Evolutionary conservation across 2,113 vertebrate genomes (phyloP).

Genomic region (Cephalophus harveyi): DNA sequence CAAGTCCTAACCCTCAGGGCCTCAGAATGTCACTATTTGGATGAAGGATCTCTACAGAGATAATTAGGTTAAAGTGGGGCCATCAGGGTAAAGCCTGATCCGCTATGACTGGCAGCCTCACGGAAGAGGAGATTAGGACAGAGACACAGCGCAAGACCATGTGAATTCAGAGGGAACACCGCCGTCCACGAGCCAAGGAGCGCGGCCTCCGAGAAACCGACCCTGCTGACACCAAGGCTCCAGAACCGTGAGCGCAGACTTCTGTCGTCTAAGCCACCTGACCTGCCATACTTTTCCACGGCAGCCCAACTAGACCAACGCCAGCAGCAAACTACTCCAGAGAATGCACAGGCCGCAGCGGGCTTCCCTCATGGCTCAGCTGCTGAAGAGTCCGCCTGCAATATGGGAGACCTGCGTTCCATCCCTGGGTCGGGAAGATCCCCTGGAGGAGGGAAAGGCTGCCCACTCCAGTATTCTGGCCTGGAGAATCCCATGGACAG

Average conservation of each 20-base stretch:
- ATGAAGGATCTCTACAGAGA: neutral
- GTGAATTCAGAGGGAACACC: neutral
- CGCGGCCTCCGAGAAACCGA: neutral
- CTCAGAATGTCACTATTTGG: neutral
- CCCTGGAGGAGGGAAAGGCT: neutral
- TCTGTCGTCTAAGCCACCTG: neutral
- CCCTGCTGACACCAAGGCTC: neutral
- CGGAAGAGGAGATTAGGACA: neutral
- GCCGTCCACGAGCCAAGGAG: neutral
- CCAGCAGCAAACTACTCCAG: neutral
- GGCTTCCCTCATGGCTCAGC: neutral
- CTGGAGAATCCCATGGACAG: neutral
- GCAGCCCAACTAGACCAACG: neutral
- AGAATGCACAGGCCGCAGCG: neutral
- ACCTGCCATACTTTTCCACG: neutral
- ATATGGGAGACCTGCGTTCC: neutral
- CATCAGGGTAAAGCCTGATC: neutral
- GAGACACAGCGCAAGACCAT: neutral
- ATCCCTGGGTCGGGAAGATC: neutral
- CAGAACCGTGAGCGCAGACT: neutral
- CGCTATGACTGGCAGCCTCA: neutral
- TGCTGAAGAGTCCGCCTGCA: neutral
- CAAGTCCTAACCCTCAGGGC: neutral
- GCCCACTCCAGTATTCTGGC: neutral
- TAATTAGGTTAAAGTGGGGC: neutral